Evolutionary conservation across 1,140 invertebrate species (phyloP).

Genomic region (Platyscapa corneri): DNA sequence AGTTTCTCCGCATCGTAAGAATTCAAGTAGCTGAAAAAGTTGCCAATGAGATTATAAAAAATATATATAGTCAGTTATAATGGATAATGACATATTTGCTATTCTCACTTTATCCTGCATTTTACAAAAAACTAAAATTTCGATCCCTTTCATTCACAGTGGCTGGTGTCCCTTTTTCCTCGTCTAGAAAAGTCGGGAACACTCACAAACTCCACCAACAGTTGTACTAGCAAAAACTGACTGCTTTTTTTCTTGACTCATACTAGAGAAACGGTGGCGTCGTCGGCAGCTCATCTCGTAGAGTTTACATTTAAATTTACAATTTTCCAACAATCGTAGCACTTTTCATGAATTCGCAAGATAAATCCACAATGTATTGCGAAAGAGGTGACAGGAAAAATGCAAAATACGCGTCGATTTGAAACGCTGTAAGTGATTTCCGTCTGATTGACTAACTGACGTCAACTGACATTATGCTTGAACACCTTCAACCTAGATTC

Average conservation of each 20-base stretch:
- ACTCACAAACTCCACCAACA: not conserved
- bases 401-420: constrained; percentile 57
- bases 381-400: constrained; percentile 48
- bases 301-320: constrained; percentile 69
- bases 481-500: not conserved
- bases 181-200: not conserved
- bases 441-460: constrained; percentile 65
- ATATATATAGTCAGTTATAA: constrained; percentile 1
- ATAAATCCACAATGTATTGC: not conserved
- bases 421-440: constrained; percentile 67
- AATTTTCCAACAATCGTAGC: constrained; percentile 57
- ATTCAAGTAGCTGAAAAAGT: not conserved
- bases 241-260: not conserved
- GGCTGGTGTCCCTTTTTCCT: not conserved
- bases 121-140: not conserved
- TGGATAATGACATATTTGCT: not conserved
- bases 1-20: not conserved
- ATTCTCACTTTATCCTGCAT: not conserved
- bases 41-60: not conserved
- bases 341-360: constrained; percentile 60
- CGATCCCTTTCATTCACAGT: not conserved
- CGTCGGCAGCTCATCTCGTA: constrained; percentile 24
- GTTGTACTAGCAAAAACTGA: not conserved
- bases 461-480: constrained; percentile 1
- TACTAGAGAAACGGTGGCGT: not conserved